A percentile compares a stretch with the other conserved stretches of the same genome.
Evolutionary conservation across 2,888 invertebrate genomes (phyloP).

Genomic region (Hypena proboscidalis): DNA sequence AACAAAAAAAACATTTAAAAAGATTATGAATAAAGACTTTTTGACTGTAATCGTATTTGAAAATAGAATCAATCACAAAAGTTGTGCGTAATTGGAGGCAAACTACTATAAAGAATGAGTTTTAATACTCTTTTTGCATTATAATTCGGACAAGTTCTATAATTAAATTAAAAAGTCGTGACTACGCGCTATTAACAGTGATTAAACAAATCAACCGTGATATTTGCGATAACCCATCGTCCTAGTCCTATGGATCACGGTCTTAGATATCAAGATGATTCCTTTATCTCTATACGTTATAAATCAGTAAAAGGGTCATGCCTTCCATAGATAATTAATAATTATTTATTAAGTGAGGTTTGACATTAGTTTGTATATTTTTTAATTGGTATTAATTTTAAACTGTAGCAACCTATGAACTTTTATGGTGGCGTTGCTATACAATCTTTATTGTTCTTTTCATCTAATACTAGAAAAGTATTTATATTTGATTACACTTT

Average conservation of each 20-base stretch:
- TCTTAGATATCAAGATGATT: conserved; percentile 34
- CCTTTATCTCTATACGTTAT: conserved; percentile 20
- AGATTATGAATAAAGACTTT: too few species aligned
- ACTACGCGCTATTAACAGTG: conserved; percentile 40
- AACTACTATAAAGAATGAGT: background rate
- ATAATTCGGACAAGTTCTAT: background rate
- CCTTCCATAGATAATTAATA: too few species aligned
- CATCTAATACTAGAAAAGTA: conserved; percentile 3
- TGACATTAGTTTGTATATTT: background rate
- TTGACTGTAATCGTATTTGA: background rate
- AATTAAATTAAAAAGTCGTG: conserved; percentile 6
- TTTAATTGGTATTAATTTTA: background rate
- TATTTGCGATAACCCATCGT: conserved; percentile 44
- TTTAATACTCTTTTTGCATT: background rate
- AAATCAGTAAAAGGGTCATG: conserved; percentile 9
- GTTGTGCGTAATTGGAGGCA: too few species aligned
- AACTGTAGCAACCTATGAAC: conserved; percentile 1
- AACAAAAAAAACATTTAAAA: conserved; percentile 11
- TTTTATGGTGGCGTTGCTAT: conserved; percentile 4
- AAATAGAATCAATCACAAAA: too few species aligned
- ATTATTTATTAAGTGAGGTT: too few species aligned
- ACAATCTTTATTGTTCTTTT: background rate
- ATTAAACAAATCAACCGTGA: conserved; percentile 31
- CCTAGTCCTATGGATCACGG: conserved; percentile 43
- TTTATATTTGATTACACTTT: too few species aligned